Evolutionary conservation across 1,140 invertebrate genomes (phyloP), one percentile per base, ranked within the genome.

Genomic region (Drosophila neocordata): DNA sequence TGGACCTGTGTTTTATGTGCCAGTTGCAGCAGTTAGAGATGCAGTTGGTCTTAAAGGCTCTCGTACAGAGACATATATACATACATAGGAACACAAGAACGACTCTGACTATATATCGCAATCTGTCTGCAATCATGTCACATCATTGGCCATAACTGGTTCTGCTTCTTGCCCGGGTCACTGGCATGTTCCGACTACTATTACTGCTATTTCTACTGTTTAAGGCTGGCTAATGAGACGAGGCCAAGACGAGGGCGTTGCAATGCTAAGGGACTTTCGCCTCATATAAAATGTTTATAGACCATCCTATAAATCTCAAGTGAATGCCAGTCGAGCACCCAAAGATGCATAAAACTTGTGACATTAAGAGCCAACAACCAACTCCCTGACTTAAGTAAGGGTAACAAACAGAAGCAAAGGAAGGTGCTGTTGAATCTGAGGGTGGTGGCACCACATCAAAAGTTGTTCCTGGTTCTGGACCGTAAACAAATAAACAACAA

Each of bases 121-220:
- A 89, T 89, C 87, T 89, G 87, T 89, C 87, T 79, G 76, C 87
- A 89, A 89, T 89, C 87, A 89, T 89, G 87, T 89, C 87, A 89
- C 87, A 85, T 89, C 87, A 84, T 89, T 89, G 68, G 64, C 79
- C 73, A 87, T 77, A 89, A 88, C 83, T 87, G 84, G 83, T 87
- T 89, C 68, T 71, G 1, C 15, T 48, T 48, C 41, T 48, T 15
- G 63, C 41, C 62, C 56, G 41, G 37, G 48, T 41, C 60, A 44
- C 31, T 31, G 56, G 38, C 63, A 41, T 22, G 34, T 18, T 15
- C 38, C 15, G n/a, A 12, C 60, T 18, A 13, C 12, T 59, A 34
- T 12, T 65, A 76, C 83, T 87, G 88, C 82, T 88, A 83, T 1
- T 2, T 6, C 27, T 31, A 4, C 27, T 31, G 27, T 31, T 31